These are phyloP conservation scores for Notocelia uddmanniana DNA, from an alignment of 2,888 invertebrate genomes.

Conservation along the genomic window DNA sequence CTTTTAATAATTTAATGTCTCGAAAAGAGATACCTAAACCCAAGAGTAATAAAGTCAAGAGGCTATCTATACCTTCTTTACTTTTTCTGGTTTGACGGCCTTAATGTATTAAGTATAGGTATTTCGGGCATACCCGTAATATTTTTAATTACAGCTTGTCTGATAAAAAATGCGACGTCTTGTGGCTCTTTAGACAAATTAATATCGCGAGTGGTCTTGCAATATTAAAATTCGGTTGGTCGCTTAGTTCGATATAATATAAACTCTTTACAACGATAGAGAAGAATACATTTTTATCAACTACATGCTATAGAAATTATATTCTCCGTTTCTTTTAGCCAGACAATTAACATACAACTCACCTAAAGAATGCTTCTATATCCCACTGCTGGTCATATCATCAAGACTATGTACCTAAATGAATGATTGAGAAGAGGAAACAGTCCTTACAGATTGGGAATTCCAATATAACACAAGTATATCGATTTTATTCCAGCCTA, in stretches of 20 bases:
- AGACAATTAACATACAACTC: background rate
- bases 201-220: background rate
- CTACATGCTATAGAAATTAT: background rate
- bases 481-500: constrained; percentile 67
- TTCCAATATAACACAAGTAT: background rate
- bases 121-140: background rate
- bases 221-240: background rate
- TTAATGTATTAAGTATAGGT: background rate
- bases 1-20: too few relatives aligned
- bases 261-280: too few relatives aligned
- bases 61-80: too few relatives aligned
- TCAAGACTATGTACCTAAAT: too few relatives aligned
- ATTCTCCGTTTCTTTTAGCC: background rate
- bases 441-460: too few relatives aligned
- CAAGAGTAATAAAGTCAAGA: background rate
- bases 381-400: background rate
- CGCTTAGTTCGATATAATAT: background rate
- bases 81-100: too few relatives aligned
- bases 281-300: background rate
- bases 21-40: background rate
- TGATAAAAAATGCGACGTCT: background rate
- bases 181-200: background rate
- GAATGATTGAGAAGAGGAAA: too few relatives aligned
- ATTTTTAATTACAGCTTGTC: background rate
- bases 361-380: too few relatives aligned